Base-by-base conservation (phyloP, 2,888 invertebrate species). In the Drosophila merina region DNA sequence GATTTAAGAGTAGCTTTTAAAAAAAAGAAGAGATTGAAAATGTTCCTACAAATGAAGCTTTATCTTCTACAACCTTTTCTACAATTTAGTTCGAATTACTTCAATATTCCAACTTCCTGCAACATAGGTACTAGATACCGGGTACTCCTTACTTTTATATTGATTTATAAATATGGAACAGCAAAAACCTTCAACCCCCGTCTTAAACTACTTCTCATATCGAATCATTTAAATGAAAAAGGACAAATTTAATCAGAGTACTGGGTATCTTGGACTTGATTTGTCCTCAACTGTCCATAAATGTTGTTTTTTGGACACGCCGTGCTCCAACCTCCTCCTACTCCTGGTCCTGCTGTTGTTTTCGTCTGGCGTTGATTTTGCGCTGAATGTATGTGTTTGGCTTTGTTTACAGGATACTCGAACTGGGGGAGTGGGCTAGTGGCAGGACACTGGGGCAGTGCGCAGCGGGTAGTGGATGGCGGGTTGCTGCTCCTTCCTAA, bases 351-450 rank as follows among this genome's bases (percentile, higher is more conserved):
- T 54, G 54, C 62, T 54, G 49, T 50, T 70, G 69, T 70, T 70
- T 62, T 71, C 55, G 72, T 70, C 69, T 60, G 62, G 38, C 54
- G 45, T 60, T 60, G 69, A 71, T 60, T 50, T 50, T 50, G 26
- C 60, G 38, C 49, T 51, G 12, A 47, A 49, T 31, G 45, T 38
- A 47, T 40, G 47, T 68, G 48, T 58, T 68, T 68, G 58, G 57
- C 57, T 58, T 68, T 57, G 68, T 68, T 68, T 68, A 51, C 14
- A 10, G 59, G 59, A 55, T 44, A 30, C 42, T 30, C n/a, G 8
- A 14, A 5, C 50, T 7, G 26, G 31, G 30, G 6, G 20, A 20
- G 20, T 20, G 36, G 33, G 30, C 3, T 12, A 38, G 10, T 28
- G 30, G 8, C 2, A 14, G 26, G 20, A 4, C 30, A 33, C 20